Conservation (phyloP, 2,888 invertebrate species). For the Philonicus albiceps region DNA sequence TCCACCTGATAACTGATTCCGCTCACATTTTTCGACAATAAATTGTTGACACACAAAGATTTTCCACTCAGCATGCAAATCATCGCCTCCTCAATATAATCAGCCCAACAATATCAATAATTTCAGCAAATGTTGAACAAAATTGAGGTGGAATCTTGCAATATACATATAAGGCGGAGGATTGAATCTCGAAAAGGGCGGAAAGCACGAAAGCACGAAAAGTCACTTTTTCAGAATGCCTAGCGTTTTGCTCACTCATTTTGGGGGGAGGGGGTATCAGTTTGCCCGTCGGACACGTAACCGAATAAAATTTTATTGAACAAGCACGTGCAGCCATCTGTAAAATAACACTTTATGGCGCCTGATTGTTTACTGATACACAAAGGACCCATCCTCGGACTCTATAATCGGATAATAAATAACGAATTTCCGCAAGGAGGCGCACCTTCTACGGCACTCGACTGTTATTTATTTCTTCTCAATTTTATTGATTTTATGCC, state of each 20-base stretch:
- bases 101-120: conserved; percentile 38
- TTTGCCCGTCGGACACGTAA: conserved; percentile 37
- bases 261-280: conserved; percentile 23
- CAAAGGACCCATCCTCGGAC: conserved; percentile 29
- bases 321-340: conserved; percentile 43
- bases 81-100: conserved; percentile 25
- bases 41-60: conserved; percentile 4
- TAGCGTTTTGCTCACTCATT: conserved; percentile 29
- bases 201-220: conserved; percentile 16
- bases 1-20: neutral
- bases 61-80: conserved; percentile 25
- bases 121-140: conserved; percentile 17
- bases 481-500: conserved; percentile 25
- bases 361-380: conserved; percentile 43
- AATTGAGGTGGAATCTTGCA: neutral
- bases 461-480: conserved; percentile 27
- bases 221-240: conserved; percentile 20
- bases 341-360: conserved; percentile 42
- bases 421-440: neutral
- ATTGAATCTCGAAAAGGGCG: neutral
- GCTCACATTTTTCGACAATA: conserved; percentile 6
- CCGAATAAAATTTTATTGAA: conserved; percentile 44
- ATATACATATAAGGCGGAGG: neutral
- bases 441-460: conserved; percentile 17
- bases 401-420: conserved; percentile 40